Percentiles rank a stretch among this genome's conserved stretches.
These are phyloP conservation scores for Plebejus argus DNA, from an alignment of 2,888 invertebrate genomes.

Conservation along the genomic window DNA sequence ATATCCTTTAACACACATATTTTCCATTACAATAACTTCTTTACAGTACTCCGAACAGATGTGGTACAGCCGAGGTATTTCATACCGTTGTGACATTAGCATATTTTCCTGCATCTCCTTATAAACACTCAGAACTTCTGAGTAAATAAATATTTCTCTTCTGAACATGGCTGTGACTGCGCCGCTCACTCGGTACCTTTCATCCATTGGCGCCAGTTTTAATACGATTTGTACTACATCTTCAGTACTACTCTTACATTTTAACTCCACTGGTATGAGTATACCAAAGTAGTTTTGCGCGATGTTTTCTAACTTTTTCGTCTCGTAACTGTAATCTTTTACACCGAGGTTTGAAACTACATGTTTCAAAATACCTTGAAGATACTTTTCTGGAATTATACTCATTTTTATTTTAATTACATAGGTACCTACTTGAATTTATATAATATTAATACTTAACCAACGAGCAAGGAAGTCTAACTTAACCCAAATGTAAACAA, in stretches of 20 bases:
- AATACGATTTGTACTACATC: conserved; percentile 54
- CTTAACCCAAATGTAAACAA: not conserved
- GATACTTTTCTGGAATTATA: conserved; percentile 37
- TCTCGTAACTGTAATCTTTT: conserved; percentile 49
- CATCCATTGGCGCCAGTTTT: conserved; percentile 69
- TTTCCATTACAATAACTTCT: conserved; percentile 63
- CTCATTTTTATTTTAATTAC: conserved; percentile 11
- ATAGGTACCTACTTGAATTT: too few species aligned
- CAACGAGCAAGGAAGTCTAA: too few species aligned
- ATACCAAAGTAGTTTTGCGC: conserved; percentile 73
- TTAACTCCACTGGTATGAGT: conserved; percentile 58
- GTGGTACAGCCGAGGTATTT: conserved; percentile 61
- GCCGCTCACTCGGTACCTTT: conserved; percentile 65
- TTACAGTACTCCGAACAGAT: conserved; percentile 57
- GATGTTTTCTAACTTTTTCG: conserved; percentile 54
- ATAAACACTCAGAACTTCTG: conserved; percentile 55
- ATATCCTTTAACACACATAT: conserved; percentile 60
- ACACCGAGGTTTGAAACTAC: conserved; percentile 39
- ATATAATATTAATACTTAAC: too few species aligned
- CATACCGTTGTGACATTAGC: conserved; percentile 42
- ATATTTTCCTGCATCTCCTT: conserved; percentile 49
- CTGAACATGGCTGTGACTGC: conserved; percentile 64
- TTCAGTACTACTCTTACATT: conserved; percentile 46
- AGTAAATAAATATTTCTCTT: conserved; percentile 66
- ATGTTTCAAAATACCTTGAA: conserved; percentile 40